Percentiles rank a stretch among this genome's conserved stretches.
Evolutionary conservation across 35 echinoderm and acorn worm genomes (phyloP).

Genomic region (Lytechinus pictus): DNA sequence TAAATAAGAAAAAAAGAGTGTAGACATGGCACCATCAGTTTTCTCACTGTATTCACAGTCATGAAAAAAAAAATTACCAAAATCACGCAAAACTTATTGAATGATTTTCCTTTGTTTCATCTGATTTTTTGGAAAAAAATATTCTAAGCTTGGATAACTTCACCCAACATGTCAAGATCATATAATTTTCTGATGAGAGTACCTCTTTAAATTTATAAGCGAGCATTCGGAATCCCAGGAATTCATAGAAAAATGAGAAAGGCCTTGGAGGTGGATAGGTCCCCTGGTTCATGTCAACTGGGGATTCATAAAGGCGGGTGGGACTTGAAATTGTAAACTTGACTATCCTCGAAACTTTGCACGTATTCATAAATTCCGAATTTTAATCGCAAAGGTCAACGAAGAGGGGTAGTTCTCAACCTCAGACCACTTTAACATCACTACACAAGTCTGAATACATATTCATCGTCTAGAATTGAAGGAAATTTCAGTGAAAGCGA

Average conservation of each 20-base stretch:
- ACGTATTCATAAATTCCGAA: conserved; percentile 6
- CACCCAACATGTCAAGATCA: too few relatives aligned
- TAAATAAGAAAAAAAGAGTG: too few relatives aligned
- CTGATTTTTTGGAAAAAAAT: too few relatives aligned
- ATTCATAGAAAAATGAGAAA: conserved; percentile 13
- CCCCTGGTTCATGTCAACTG: background rate
- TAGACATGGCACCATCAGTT: too few relatives aligned
- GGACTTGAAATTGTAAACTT: background rate
- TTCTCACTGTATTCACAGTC: too few relatives aligned
- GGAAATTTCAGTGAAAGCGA: background rate
- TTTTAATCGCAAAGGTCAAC: background rate
- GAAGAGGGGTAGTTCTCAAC: background rate
- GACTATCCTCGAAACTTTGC: background rate
- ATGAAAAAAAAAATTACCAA: too few relatives aligned
- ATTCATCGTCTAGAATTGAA: too few relatives aligned
- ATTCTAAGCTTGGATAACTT: too few relatives aligned
- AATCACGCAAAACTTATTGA: too few relatives aligned
- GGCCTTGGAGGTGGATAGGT: conserved; percentile 15
- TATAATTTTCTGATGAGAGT: too few relatives aligned
- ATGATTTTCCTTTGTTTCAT: too few relatives aligned
- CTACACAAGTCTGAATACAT: too few relatives aligned
- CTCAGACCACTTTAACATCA: background rate
- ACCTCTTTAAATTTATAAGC: background rate
- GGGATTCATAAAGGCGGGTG: background rate
- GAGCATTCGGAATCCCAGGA: conserved; percentile 16